phyloP scores from a whole-genome alignment of 2,888 invertebrate species.

The Thecophora atra region DNA sequence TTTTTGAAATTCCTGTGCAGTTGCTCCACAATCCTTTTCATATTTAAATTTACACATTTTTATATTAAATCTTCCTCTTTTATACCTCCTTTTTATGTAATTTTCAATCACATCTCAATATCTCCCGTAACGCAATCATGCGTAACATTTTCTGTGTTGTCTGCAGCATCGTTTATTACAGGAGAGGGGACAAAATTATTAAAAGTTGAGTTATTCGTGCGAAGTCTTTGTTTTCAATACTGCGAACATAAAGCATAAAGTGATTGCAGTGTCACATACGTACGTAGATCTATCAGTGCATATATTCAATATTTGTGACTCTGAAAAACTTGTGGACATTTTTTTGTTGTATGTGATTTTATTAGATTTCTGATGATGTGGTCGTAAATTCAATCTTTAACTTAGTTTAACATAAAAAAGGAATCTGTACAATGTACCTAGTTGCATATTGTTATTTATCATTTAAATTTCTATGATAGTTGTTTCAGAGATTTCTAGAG shows the following conservation, averaged over 20 bases:
- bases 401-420: too few species aligned
- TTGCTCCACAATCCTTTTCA: neutral
- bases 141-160: slow-evolving; percentile 15
- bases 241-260: neutral
- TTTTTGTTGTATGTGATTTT: too few species aligned
- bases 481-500: too few species aligned
- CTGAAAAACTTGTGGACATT: too few species aligned
- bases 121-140: slow-evolving; percentile 24
- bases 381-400: neutral
- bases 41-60: slow-evolving; percentile 3
- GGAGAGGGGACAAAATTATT: slow-evolving; percentile 23
- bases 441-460: too few species aligned
- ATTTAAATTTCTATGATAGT: too few species aligned
- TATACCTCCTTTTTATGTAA: neutral
- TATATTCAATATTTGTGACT: too few species aligned
- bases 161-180: neutral
- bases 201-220: slow-evolving; percentile 32
- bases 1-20: neutral
- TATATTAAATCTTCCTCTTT: too few species aligned
- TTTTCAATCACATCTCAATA: neutral
- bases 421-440: too few species aligned
- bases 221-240: slow-evolving; percentile 4
- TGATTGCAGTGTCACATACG: too few species aligned
- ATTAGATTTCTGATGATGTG: neutral
- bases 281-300: too few species aligned